Base-by-base conservation (phyloP, 2,888 invertebrate species). In the Diadromus collaris region DNA sequence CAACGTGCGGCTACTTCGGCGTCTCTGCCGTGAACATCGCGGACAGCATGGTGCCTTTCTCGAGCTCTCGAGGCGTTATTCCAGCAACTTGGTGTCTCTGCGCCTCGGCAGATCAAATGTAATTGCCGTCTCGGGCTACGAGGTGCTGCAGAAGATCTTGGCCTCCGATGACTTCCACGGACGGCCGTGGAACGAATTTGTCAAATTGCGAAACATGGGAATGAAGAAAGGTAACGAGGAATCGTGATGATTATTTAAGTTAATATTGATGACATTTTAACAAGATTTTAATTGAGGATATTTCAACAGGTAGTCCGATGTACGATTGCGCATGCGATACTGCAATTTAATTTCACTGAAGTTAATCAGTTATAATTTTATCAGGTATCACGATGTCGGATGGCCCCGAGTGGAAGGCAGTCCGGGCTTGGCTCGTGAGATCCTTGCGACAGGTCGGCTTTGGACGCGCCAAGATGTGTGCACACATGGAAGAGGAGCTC, bases 171-270 rank as follows among this genome's bases (percentile, higher is more conserved):
- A 93, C 27, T 95, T 92, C 82, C 93, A 94, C 76, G 94, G 93
- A 0, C 90, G 95, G 27, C 95, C 95, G 0, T 93, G 95, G 86
- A 94, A 93, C 78, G 94, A 94, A 85, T 95, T 95, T 83, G 89
- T 93, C 19, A 91, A 93, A 38, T 86, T 95, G 16, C 91, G 95
- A 32, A 94, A 94, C 19, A 92, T 95, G 92, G 95, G 95, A 29
- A 92, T 92, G 1, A 91, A 90, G 81, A 92, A 91, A 91, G 94
- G 93, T 93, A 65, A 67, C 3, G 24, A 60, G 2, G 27, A 6
- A 9, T 48, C 7, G 29, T 46, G 34, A 51, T 21, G 6, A 34
- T 6, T 9, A 9, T 24, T 27, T 29, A 16, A 3, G 32, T 41
- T 41, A 16, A 27, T n/a, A 27, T 27, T 16, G 6, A 6, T 27